Evolutionary conservation across 2,113 vertebrate genomes (phyloP).

Genomic region (Ploceus nigricollis): DNA sequence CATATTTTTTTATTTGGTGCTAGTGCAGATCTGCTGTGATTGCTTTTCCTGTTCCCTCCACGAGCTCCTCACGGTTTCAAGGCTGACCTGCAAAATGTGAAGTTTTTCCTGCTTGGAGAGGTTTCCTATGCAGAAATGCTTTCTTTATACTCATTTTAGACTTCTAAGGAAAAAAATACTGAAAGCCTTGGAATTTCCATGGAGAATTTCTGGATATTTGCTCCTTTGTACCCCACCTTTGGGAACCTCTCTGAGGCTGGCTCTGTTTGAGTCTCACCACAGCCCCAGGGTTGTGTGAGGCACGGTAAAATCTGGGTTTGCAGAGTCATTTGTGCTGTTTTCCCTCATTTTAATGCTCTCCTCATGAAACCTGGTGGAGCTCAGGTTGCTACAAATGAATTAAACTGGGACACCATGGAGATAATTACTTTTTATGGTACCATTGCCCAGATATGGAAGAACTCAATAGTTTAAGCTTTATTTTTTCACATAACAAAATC

Average conservation of each 20-base stretch:
- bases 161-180: background rate
- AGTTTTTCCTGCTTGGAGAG: background rate
- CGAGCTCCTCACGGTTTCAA: background rate
- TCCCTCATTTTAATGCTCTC: background rate
- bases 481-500: background rate
- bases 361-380: background rate
- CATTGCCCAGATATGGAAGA: background rate
- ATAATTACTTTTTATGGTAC: background rate
- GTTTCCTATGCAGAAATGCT: background rate
- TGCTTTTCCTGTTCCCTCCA: background rate
- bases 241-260: background rate
- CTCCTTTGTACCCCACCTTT: background rate
- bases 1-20: no score
- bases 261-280: background rate
- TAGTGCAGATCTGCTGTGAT: background rate
- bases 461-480: background rate
- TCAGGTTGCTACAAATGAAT: background rate
- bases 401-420: background rate
- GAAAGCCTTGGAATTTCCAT: background rate
- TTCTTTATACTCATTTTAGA: background rate
- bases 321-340: background rate
- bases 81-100: background rate
- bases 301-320: background rate
- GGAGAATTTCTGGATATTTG: background rate
- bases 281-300: rapidly evolving